Evolutionary conservation across 2,888 invertebrate species (phyloP), one percentile per base, ranked within the genome.

Genomic region (Bedellia somnulentella): DNA sequence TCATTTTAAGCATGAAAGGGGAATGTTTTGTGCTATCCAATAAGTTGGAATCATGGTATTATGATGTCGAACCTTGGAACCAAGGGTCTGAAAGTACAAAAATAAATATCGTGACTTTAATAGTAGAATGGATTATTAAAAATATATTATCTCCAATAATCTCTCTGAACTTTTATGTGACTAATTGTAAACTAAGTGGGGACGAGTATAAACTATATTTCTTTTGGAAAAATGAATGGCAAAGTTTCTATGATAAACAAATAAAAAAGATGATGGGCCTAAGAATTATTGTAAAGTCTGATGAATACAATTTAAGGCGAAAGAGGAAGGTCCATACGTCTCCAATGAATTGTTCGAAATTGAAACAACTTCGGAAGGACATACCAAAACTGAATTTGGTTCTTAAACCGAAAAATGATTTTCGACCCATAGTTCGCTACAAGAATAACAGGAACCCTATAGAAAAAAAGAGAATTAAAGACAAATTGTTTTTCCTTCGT

Each of bases 171-270:
- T 76, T 70, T 45, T 63, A 68, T 50, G 64, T 75, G 4, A 70
- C 76, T 11, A 61, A 64, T 24, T 60, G 62, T 27, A 71, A 70
- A 52, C 37, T 64, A 8, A 61, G 70, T 39, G 40, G 48, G 1
- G 60, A 76, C 47, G 68, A 75, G 44, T 58, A 68, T 37, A 70
- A 64, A 44, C 49, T 76, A 16, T 48, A 61, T 47, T 77, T 52
- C 38, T 75, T 70, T 43, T 58, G 57, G 52, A 75, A 68, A 49
- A 40, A 47, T 27, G 48, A 64, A 23, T 77, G 77, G 77, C 76
- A 77, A 41, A 60, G 67, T 35, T 68, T 60, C 40, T 70, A 62
- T 45, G 68, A 75, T 30, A 59, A 50, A 39, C 55, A 59, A 33
- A 44, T 76, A 18, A 48, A 51, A 6, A 47, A 51, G 31, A 55